Percentiles rank a stretch among this genome's conserved stretches.
Evolutionary conservation across 2,113 vertebrate species (phyloP).

Genomic region (Aldabrachelys gigantea): DNA sequence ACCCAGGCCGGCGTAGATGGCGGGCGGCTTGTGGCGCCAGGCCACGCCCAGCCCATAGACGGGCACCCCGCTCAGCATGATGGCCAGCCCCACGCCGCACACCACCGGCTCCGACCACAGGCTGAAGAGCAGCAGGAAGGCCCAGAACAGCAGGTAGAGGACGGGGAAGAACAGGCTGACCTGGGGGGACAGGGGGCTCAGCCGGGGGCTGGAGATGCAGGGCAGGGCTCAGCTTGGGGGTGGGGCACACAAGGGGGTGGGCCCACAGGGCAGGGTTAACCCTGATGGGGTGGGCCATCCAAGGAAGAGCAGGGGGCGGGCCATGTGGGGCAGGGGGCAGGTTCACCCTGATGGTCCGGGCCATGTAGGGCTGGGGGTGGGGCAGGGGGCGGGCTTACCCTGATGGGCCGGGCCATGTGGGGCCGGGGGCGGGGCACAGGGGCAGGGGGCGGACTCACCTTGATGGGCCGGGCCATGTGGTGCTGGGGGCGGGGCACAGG

Average conservation of each 20-base stretch:
- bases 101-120: constrained; percentile 92
- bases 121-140: constrained; percentile 91
- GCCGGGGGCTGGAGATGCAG: neutral
- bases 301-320: no score
- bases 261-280: no score
- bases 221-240: no score
- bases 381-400: no score
- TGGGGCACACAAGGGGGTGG: neutral
- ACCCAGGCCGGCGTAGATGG: constrained; percentile 85
- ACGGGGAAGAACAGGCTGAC: constrained; percentile 89
- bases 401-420: neutral
- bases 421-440: no score
- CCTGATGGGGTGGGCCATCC: no score
- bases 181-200: constrained; percentile 64
- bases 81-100: constrained; percentile 91
- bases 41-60: constrained; percentile 93
- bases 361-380: no score
- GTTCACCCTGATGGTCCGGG: neutral
- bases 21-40: constrained; percentile 91
- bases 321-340: no score
- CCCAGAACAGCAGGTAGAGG: constrained; percentile 93
- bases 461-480: constrained; percentile 88
- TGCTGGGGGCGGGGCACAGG: constrained; percentile 75
- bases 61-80: constrained; percentile 92
- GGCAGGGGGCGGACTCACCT: constrained; percentile 74